phyloP scores from a whole-genome alignment of 2,797 vertebrate genomes.

The Buphagus erythrorhynchus region DNA sequence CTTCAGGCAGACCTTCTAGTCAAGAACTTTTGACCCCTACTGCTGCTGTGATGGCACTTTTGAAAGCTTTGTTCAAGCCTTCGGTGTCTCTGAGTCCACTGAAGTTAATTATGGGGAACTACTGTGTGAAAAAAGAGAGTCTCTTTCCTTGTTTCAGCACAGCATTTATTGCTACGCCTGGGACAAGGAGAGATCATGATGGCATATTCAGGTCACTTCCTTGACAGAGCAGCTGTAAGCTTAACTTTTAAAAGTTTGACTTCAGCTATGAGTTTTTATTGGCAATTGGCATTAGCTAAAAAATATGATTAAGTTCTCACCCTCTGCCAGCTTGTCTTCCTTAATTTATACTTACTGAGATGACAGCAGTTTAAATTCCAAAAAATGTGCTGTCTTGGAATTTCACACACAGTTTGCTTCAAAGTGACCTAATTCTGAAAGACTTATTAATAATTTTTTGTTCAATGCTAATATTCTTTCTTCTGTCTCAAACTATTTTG shows the following conservation, averaged over 20 bases:
- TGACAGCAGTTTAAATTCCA: conserved; percentile 22
- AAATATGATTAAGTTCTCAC: conserved; percentile 42
- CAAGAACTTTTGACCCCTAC: background rate
- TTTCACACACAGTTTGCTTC: background rate
- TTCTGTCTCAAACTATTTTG: background rate
- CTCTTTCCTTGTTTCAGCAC: background rate
- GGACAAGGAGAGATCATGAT: background rate
- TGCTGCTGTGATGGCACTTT: background rate
- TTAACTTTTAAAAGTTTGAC: conserved; percentile 47
- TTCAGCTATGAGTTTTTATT: conserved; percentile 21
- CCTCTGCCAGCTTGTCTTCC: conserved; percentile 26
- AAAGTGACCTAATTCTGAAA: conserved; percentile 26
- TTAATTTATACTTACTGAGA: conserved; percentile 32
- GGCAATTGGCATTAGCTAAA: conserved; percentile 46
- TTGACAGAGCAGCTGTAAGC: background rate
- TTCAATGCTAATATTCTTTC: background rate
- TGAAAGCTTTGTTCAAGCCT: conserved; percentile 22
- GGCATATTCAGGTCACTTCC: conserved; percentile 26
- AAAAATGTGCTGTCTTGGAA: conserved; percentile 20
- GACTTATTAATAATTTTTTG: background rate
- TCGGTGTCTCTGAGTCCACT: background rate
- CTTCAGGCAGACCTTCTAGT: background rate
- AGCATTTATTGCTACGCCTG: background rate
- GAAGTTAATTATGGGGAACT: conserved; percentile 45
- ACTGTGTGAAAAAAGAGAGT: background rate